A percentile compares a stretch with the other conserved stretches of the same genome.
Evolutionary conservation across 2,888 invertebrate genomes (phyloP).

Genomic region (Ellobium chinense): DNA sequence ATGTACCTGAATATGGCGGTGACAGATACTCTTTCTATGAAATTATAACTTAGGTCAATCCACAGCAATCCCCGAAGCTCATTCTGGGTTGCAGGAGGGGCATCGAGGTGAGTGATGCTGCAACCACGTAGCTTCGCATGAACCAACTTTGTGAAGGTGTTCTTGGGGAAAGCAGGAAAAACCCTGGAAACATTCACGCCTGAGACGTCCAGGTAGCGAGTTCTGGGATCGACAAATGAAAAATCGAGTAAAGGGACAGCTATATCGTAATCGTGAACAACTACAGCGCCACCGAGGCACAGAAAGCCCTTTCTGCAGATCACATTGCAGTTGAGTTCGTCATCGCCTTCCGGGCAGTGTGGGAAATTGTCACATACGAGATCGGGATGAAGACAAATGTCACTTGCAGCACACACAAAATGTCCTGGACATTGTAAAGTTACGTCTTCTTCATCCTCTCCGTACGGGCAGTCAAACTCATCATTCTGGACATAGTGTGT

Average conservation of each 20-base stretch:
- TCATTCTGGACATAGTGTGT: constrained; percentile 13
- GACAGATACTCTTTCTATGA: constrained; percentile 2
- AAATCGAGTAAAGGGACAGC: not conserved
- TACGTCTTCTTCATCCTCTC: constrained; percentile 11
- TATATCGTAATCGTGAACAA: not conserved
- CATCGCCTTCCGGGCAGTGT: constrained; percentile 30
- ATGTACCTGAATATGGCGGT: constrained; percentile 19
- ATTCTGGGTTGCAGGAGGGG: not conserved
- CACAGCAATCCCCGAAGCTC: not conserved
- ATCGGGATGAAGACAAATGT: constrained; percentile 33
- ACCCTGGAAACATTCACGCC: constrained; percentile 18
- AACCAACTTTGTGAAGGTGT: not conserved
- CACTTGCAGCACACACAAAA: not conserved
- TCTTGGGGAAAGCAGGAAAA: not conserved
- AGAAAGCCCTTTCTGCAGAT: constrained; percentile 10
- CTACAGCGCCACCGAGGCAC: constrained; percentile 17
- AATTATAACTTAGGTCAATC: constrained; percentile 18
- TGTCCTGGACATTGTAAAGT: constrained; percentile 3
- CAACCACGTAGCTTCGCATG: not conserved
- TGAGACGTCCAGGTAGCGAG: constrained; percentile 18
- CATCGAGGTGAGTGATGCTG: not conserved
- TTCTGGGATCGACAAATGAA: not conserved
- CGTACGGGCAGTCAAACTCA: not conserved
- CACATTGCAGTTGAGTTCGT: constrained; percentile 28
- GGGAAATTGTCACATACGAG: constrained; percentile 14